Conservation (phyloP, 2,797 vertebrate species). For the Bovichtus variegatus region DNA sequence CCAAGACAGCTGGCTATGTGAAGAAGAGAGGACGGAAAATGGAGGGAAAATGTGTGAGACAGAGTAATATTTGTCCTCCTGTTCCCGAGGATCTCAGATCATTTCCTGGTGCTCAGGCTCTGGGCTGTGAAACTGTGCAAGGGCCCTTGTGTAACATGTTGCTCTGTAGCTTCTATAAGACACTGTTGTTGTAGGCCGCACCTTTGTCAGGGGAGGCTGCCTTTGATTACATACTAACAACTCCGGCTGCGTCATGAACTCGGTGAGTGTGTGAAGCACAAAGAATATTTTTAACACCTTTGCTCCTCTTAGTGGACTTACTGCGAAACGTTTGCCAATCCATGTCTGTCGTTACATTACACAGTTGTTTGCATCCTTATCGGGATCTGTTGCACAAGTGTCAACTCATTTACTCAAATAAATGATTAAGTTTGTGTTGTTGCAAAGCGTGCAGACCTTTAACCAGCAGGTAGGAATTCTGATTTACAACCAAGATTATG, state of each 20-base stretch:
- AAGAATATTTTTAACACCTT: constrained; percentile 4
- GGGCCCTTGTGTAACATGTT: constrained; percentile 37
- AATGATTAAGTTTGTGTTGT: neutral
- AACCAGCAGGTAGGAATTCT: constrained; percentile 14
- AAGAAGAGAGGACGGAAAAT: constrained; percentile 55
- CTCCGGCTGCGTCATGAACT: constrained; percentile 9
- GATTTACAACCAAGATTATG: constrained; percentile 18
- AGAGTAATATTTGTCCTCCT: constrained; percentile 71
- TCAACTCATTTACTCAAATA: constrained; percentile 11
- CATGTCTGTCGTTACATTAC: neutral
- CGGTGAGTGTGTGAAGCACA: neutral
- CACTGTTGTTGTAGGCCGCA: constrained; percentile 37
- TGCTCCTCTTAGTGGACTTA: neutral
- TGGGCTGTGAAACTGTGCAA: constrained; percentile 50
- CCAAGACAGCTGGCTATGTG: constrained; percentile 85
- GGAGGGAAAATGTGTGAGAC: constrained; percentile 71
- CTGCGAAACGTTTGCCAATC: neutral
- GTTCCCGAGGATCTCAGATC: constrained; percentile 67
- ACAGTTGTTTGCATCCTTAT: constrained; percentile 1
- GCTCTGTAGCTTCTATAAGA: constrained; percentile 43
- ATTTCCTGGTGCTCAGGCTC: constrained; percentile 65
- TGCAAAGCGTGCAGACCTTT: neutral
- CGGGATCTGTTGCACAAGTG: neutral
- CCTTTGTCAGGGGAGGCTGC: constrained; percentile 40
- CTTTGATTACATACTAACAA: constrained; percentile 26